Evolutionary conservation across 1,140 invertebrate genomes (phyloP), one percentile per base, ranked within the genome.

Genomic region (Drosophila dunni): DNA sequence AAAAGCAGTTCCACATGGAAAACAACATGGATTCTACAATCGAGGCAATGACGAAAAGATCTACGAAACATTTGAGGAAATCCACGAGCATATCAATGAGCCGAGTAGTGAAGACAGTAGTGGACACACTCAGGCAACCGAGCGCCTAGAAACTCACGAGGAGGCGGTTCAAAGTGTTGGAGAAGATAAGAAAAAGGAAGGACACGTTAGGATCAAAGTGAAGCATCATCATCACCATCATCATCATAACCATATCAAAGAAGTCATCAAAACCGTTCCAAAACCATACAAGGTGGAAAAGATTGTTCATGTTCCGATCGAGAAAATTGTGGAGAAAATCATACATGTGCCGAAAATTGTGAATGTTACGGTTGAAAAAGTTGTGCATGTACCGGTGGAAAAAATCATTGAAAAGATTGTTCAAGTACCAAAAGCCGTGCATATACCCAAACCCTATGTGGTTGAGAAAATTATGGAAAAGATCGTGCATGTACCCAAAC

Each of bases 221-320:
- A 94, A 94, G 75, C 94, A 94, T 71, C 94, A 94, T 73, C 94
- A 94, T 77, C 94, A 94, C 75, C 94, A 94, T 73, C 94, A 94
- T 78, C 94, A 94, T 71, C 94, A 94, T 86, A 94, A 93, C 80
- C 94, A 94, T 74, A 91, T 94, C 6, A 94, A 94, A 85, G 94
- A 94, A 34, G 92, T 94, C 11, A 93, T 94, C 38, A 94, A 94
- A 85, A 93, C 93, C 50, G 83, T 92, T 2, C 93, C 93, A 11
- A 91, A 92, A 63, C 93, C 93, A 5, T 92, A 92, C 79, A 86
- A 92, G 0, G 93, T 94, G 0, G 94, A 94, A 71, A 94, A 94
- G 61, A 58, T 92, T 50, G 86, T 92, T 9, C 90, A 91, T 38
- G 79, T 92, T 11, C 91, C 91, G 9, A 85, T 93, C 7, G 92